phyloP scores from a whole-genome alignment of 2,888 invertebrate species.

The Hydraecia micacea region DNA sequence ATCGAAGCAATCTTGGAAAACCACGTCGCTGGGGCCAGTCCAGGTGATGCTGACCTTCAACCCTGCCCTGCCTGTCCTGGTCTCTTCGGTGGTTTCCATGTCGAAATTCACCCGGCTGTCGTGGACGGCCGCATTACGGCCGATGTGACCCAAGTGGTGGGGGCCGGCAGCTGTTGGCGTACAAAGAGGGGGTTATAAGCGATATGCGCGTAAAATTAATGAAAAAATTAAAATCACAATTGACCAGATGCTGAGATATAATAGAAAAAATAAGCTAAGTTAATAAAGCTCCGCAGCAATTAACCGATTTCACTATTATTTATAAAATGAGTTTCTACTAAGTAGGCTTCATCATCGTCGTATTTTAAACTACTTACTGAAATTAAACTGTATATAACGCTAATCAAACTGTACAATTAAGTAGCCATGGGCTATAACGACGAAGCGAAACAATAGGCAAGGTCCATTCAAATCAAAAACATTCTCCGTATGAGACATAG shows the following conservation, averaged over 20 bases:
- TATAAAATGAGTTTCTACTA: too few species aligned
- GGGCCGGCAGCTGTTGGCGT: constrained; percentile 65
- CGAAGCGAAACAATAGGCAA: background rate
- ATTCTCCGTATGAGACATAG: background rate
- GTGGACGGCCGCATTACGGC: constrained; percentile 72
- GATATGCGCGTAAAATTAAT: too few species aligned
- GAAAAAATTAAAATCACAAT: too few species aligned
- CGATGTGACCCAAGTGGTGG: constrained; percentile 77
- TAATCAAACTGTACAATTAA: too few species aligned
- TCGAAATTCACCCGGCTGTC: constrained; percentile 78
- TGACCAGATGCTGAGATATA: too few species aligned
- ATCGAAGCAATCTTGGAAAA: constrained; percentile 88
- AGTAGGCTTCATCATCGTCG: too few species aligned
- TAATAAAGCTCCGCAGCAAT: too few species aligned
- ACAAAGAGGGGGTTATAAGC: background rate
- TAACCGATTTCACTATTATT: background rate
- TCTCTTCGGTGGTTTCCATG: constrained; percentile 70
- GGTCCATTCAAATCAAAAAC: background rate
- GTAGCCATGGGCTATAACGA: background rate
- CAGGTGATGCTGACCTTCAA: constrained; percentile 79
- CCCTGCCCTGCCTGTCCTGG: constrained; percentile 74
- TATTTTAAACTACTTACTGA: too few species aligned
- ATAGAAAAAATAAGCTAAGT: too few species aligned
- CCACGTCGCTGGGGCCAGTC: constrained; percentile 82
- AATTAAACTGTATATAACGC: too few species aligned